Evolutionary conservation across 1,140 invertebrate genomes (phyloP), one percentile per base, ranked within the genome.

Genomic region (Lepidurus couesii): DNA sequence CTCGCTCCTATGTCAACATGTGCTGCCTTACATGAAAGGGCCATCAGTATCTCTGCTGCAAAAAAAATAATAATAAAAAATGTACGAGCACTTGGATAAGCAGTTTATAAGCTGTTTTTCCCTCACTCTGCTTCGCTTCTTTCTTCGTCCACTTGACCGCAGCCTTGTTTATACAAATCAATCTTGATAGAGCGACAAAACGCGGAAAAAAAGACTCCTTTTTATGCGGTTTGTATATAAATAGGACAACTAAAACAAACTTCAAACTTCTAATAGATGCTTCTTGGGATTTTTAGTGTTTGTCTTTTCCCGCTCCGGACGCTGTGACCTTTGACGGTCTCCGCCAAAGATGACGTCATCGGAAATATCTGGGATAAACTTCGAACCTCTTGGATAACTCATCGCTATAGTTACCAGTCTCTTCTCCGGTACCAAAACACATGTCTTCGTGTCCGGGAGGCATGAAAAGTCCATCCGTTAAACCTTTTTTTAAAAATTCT

Each of bases 81-180:
- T 34, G 34, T 34, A 34, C 34, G 34, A 34, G 34, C 34, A 34
- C 34, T 34, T 34, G 34, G 34, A 34, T 34, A 34, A 34, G 34
- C 53, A 21, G 16, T 65, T 65, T 21, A 65, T 7, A 65, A 65
- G 53, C 16, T 65, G 53, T 10, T 9, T 65, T 21, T 1, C 53
- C 53, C n/a, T n/a, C 4, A 1, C 53, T 65, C 53, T 7, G 21
- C 53, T 65, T 10, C 45, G 10, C 45, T 16, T 65, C 53, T 65
- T 65, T 65, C 53, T 16, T n/a, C 53, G 53, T 65, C 53, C 53
- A 65, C 53, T 65, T 65, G 53, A 65, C 53, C 21, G 9, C 13
- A 65, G 53, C 53, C 53, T 65, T 65, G 53, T 16, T 65, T 65
- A 65, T 65, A 65, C 53, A 65, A 65, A 65, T 65, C 53, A 65